Percentiles rank a stretch among this genome's conserved stretches.
These are phyloP conservation scores for Hirundo rustica DNA, from an alignment of 2,797 vertebrate species.

Conservation along the genomic window DNA sequence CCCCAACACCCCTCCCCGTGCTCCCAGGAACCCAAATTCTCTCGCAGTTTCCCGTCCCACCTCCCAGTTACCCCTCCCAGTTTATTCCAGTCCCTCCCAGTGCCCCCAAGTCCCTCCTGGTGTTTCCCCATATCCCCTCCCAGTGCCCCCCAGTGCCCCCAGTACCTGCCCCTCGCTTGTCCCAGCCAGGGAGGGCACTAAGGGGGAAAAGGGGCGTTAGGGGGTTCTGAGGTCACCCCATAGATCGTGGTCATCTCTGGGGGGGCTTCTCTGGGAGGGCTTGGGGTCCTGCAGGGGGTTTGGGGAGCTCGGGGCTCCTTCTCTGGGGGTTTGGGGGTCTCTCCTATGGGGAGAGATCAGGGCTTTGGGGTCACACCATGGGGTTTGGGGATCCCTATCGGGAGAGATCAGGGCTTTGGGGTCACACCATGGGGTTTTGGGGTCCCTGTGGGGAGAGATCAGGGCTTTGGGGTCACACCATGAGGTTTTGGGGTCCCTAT, in stretches of 20 bases:
- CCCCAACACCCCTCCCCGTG: not conserved
- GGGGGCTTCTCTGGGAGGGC: not conserved
- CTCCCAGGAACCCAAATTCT: not conserved
- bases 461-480: too few species aligned
- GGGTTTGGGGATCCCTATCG: too few species aligned
- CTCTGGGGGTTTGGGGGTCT: not conserved
- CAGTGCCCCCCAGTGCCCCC: not conserved
- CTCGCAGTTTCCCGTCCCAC: not conserved
- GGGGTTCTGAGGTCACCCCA: not conserved
- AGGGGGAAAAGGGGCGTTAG: not conserved
- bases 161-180: not conserved
- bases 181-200: not conserved
- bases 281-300: not conserved
- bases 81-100: not conserved
- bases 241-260: not conserved
- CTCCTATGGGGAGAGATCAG: not conserved
- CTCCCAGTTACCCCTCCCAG: not conserved
- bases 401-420: too few species aligned
- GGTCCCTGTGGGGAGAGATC: too few species aligned
- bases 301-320: not conserved
- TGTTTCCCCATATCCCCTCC: not conserved
- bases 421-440: too few species aligned
- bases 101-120: not conserved
- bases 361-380: not conserved
- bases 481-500: too few species aligned